A percentile compares a stretch with the other conserved stretches of the same genome.
phyloP scores from a whole-genome alignment of 2,113 vertebrate species.

The Elephantulus edwardii region DNA sequence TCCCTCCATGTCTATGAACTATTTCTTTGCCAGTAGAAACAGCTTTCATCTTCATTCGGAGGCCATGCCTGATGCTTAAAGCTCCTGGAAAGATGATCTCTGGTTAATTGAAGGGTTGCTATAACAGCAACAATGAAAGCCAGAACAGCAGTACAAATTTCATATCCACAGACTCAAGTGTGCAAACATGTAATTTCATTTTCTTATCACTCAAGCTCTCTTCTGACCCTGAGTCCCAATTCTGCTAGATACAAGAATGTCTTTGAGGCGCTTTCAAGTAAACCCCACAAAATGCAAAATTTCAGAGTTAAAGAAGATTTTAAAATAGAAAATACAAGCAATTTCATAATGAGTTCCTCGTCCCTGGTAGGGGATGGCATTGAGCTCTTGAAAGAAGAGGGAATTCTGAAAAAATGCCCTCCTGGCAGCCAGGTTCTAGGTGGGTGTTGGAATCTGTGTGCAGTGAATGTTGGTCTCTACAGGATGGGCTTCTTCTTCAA shows the following conservation, averaged over 20 bases:
- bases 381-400: not conserved
- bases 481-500: not conserved
- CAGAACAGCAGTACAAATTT: not conserved
- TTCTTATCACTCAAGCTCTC: conserved; percentile 48
- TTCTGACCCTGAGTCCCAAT: conserved; percentile 9
- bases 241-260: conserved; percentile 33
- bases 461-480: too few species aligned
- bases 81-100: not conserved
- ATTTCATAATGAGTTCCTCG: not conserved
- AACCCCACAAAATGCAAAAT: not conserved
- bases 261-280: conserved; percentile 34
- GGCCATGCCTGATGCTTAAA: not conserved
- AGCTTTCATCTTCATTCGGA: not conserved
- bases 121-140: conserved; percentile 2
- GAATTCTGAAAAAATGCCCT: not conserved
- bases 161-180: conserved; percentile 1
- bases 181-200: conserved; percentile 41
- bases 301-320: too few species aligned
- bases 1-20: not conserved
- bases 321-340: not conserved
- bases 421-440: not conserved
- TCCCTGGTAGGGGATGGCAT: not conserved
- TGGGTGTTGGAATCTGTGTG: not conserved
- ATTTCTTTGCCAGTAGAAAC: not conserved
- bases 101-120: conserved; percentile 48